Percentiles rank a stretch among this genome's conserved stretches.
phyloP scores from a whole-genome alignment of 2,113 vertebrate species.

The Probosciger aterrimus region DNA sequence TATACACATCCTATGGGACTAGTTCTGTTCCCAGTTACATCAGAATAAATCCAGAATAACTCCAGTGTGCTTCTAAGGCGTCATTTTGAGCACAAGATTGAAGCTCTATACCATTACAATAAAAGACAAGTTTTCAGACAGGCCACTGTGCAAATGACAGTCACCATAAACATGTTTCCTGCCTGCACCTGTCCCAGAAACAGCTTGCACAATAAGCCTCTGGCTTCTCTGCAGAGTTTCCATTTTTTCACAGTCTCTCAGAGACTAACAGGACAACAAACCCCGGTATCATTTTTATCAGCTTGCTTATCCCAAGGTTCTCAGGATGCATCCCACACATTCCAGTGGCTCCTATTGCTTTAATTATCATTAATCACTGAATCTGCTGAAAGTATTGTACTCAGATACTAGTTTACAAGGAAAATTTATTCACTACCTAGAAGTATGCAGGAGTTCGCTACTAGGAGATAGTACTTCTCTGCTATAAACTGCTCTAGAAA shows the following conservation, averaged over 20 bases:
- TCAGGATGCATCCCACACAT: not conserved
- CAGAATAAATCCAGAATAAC: not conserved
- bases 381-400: not conserved
- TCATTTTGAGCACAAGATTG: not conserved
- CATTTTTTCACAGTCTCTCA: not conserved
- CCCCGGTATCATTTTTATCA: not conserved
- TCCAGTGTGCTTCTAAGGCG: not conserved
- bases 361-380: not conserved
- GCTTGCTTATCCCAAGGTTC: not conserved
- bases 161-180: not conserved
- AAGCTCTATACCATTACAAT: not conserved
- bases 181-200: not conserved
- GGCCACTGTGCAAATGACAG: not conserved
- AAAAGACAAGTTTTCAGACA: not conserved
- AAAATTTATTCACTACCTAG: not conserved
- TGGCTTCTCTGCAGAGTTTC: not conserved
- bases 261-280: not conserved
- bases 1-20: not conserved
- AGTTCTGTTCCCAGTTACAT: not conserved
- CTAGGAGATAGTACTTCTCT: not conserved
- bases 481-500: not conserved
- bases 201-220: not conserved
- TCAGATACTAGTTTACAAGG: not conserved
- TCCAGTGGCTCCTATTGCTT: not conserved
- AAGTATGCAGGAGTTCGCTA: not conserved